Base-by-base conservation (phyloP, 2,888 invertebrate genomes). In the Drosophila histrio region DNA sequence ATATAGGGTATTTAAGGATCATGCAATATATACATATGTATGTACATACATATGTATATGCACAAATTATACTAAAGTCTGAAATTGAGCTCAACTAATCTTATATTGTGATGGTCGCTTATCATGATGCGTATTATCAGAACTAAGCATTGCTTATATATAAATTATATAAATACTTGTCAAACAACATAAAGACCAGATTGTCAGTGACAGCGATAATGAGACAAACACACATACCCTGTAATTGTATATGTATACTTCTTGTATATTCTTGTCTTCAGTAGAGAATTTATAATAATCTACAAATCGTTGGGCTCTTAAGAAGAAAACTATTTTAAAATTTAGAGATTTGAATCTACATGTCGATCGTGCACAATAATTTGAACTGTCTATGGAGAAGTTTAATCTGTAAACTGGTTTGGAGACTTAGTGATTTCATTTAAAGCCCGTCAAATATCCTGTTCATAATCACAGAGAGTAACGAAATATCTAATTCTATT, bases 61-160 rank as follows among this genome's bases (percentile, higher is more conserved):
- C 24, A 22, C 17, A n/a, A 19, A 0, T 19, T 26, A 41, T 28
- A 26, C 13, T 41, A 22, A 32, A 19, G 36, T 34, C 24, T 13
- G 2, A 15, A 36, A 24, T 26, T 24, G 34, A 24, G 11, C 57
- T 11, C 26, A 62, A 53, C 50, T 69, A 34, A 58, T 58, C 41
- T 22, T 2, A 59, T 30, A 59, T 58, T 64, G 54, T 21, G 50
- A 36, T 39, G 24, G 30, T 24, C 28, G 7, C 43, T 71, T 76
- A 65, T 76, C 72, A 64, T 19, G 15, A 26, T 7, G 3, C 9
- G 4, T 19, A 21, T 52, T 44, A 58, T 73, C 49, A 43, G 28
- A 15, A 4, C 46, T 46, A 38, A 5, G 21, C n/a, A 11, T 17
- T 17, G 21, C 21, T 13, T 1, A 0, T 44, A 39, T 36, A 39